Conservation (phyloP, 2,797 vertebrate species). For the Spondyliosoma cantharus region DNA sequence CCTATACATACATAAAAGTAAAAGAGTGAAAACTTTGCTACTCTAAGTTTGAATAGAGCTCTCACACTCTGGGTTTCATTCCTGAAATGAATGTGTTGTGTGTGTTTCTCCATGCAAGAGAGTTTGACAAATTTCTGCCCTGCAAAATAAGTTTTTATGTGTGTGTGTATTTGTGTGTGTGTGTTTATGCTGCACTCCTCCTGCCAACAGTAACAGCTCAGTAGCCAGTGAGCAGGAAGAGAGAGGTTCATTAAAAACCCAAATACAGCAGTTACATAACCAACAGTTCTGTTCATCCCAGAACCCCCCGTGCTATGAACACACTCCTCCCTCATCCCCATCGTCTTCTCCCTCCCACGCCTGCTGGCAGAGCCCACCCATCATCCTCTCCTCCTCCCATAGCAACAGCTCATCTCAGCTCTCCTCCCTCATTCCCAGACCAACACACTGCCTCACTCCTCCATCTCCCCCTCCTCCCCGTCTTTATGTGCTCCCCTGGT, state of each 20-base stretch:
- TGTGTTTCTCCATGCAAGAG: slow-evolving; percentile 41
- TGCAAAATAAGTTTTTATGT: slow-evolving; percentile 55
- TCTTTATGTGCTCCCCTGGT: slow-evolving; percentile 61
- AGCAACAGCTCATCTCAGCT: slow-evolving; percentile 77
- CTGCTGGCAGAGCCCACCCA: slow-evolving; percentile 74
- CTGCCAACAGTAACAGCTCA: slow-evolving; percentile 85
- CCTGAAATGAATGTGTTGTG: slow-evolving; percentile 57
- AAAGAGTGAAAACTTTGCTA: slow-evolving; percentile 26
- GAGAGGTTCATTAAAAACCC: slow-evolving; percentile 84
- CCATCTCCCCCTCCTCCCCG: slow-evolving; percentile 11
- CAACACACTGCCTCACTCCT: slow-evolving; percentile 54
- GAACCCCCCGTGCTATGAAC: slow-evolving; percentile 67
- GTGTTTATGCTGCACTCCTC: slow-evolving; percentile 71
- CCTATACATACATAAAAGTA: slow-evolving; percentile 13
- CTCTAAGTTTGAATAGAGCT: slow-evolving; percentile 45
- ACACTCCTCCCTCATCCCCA: slow-evolving; percentile 72
- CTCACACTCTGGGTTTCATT: slow-evolving; percentile 49
- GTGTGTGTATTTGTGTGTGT: slow-evolving; percentile 33
- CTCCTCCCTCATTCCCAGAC: slow-evolving; percentile 70
- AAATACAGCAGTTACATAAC: slow-evolving; percentile 83
- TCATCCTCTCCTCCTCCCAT: slow-evolving; percentile 76
- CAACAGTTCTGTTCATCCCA: slow-evolving; percentile 77
- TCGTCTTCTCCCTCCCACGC: slow-evolving; percentile 68
- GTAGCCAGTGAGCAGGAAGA: slow-evolving; percentile 79
- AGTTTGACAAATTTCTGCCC: slow-evolving; percentile 53